These are phyloP conservation scores for Latrodectus geometricus DNA, from an alignment of 1,140 invertebrate species.

Conservation along the genomic window DNA sequence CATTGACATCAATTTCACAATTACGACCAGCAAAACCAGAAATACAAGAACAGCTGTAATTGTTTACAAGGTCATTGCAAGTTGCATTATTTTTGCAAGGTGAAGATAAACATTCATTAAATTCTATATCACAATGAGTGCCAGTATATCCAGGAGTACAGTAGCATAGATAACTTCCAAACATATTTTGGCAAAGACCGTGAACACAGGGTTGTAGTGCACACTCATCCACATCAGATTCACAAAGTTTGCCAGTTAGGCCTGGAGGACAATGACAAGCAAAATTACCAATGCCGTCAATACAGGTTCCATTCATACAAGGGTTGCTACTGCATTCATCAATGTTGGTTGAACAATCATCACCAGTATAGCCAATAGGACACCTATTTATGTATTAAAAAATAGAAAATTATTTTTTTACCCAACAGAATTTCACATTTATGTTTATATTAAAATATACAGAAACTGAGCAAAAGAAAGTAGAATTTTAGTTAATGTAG, in stretches of 20 bases:
- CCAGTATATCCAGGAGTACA: conserved; percentile 74
- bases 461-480: too few relatives aligned
- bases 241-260: conserved; percentile 86
- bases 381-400: conserved; percentile 72
- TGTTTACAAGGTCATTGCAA: conserved; percentile 76
- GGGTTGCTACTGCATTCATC: conserved; percentile 61
- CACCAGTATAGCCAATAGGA: conserved; percentile 80
- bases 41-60: conserved; percentile 53
- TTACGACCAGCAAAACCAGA: conserved; percentile 68
- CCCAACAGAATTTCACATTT: too few relatives aligned
- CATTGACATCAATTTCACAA: conserved; percentile 74
- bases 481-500: too few relatives aligned
- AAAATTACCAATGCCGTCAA: conserved; percentile 63
- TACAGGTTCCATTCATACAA: conserved; percentile 64
- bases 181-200: conserved; percentile 63
- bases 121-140: conserved; percentile 82
- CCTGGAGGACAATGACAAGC: conserved; percentile 67
- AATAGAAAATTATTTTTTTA: too few relatives aligned
- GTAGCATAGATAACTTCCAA: conserved; percentile 80
- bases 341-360: conserved; percentile 76
- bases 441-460: too few relatives aligned
- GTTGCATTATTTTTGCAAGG: conserved; percentile 73
- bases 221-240: conserved; percentile 89
- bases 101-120: conserved; percentile 68
- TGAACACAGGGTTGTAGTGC: conserved; percentile 74